Conservation (phyloP, 2,888 invertebrate species). For the Sinohyriopsis cumingii region DNA sequence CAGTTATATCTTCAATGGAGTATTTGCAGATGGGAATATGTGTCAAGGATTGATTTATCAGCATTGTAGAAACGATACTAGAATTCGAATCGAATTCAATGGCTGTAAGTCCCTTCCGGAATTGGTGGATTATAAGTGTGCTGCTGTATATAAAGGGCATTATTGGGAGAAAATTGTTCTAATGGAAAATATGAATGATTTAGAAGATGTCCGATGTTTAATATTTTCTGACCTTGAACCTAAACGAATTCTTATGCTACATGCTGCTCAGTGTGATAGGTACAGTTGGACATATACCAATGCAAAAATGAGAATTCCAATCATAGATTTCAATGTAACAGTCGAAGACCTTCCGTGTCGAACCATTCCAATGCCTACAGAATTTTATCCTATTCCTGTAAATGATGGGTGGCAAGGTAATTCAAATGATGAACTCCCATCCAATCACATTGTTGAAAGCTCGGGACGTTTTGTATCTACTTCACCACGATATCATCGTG, state of each 20-base stretch:
- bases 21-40: slow-evolving; percentile 34
- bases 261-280: slow-evolving; percentile 53
- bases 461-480: too few relatives aligned
- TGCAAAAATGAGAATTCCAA: slow-evolving; percentile 38
- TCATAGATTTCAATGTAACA: slow-evolving; percentile 38
- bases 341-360: slow-evolving; percentile 45
- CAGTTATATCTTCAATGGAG: slow-evolving; percentile 39
- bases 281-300: slow-evolving; percentile 49
- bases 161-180: slow-evolving; percentile 58
- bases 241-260: slow-evolving; percentile 40
- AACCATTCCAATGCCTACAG: slow-evolving; percentile 31
- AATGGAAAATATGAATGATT: slow-evolving; percentile 46
- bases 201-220: slow-evolving; percentile 48
- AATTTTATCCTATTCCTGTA: too few relatives aligned
- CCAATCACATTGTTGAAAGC: too few relatives aligned
- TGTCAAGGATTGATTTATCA: slow-evolving; percentile 53
- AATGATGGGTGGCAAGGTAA: too few relatives aligned
- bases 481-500: too few relatives aligned
- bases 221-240: slow-evolving; percentile 48
- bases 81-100: slow-evolving; percentile 47
- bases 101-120: slow-evolving; percentile 24
- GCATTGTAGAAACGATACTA: slow-evolving; percentile 47
- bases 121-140: slow-evolving; percentile 43
- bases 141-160: slow-evolving; percentile 51
- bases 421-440: too few relatives aligned